phyloP scores from a whole-genome alignment of 2,797 vertebrate species.

The Chrosomus eos region DNA sequence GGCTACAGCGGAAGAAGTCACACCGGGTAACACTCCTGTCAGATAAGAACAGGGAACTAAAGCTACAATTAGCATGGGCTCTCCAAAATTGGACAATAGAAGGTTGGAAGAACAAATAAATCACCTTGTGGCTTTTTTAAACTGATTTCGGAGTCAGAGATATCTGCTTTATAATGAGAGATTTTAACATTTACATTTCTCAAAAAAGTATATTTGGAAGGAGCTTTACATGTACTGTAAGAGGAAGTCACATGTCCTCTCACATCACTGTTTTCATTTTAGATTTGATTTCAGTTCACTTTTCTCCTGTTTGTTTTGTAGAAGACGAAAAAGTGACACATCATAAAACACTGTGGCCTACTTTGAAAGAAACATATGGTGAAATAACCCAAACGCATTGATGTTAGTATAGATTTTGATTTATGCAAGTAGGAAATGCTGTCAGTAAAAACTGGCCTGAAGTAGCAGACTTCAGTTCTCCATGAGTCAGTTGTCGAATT shows the following conservation, averaged over 20 bases:
- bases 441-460: not conserved
- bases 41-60: too few relatives aligned
- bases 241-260: not conserved
- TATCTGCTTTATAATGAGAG: not conserved
- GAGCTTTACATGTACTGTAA: not conserved
- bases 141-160: not conserved
- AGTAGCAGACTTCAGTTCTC: slow-evolving; percentile 4
- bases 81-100: too few relatives aligned
- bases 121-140: not conserved
- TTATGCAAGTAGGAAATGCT: not conserved
- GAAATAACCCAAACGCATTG: not conserved
- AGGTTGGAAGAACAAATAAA: too few relatives aligned
- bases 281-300: slow-evolving; percentile 8
- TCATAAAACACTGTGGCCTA: not conserved
- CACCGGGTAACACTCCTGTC: too few relatives aligned
- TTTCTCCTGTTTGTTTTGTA: not conserved
- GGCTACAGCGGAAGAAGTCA: too few relatives aligned
- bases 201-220: not conserved
- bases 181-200: not conserved
- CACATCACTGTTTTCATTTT: not conserved
- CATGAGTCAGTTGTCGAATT: slow-evolving; percentile 1
- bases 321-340: not conserved
- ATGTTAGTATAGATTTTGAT: not conserved
- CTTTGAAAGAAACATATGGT: not conserved
- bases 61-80: too few relatives aligned